These are phyloP conservation scores for Hoplodrina blanda DNA, from an alignment of 2,888 invertebrate genomes.

Conservation along the genomic window DNA sequence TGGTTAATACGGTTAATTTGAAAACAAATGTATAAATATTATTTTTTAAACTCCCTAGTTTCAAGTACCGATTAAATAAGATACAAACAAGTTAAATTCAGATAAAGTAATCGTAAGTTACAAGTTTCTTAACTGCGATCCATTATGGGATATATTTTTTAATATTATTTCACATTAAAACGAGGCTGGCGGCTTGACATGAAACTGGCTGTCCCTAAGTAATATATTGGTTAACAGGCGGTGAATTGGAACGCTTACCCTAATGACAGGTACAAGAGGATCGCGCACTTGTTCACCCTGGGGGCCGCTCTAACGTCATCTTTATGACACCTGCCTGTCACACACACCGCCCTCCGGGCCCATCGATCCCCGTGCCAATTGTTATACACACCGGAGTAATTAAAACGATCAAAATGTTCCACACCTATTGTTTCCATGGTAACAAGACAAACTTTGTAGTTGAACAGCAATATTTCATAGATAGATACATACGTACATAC, in stretches of 20 bases:
- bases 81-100: conserved; percentile 19
- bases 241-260: conserved; percentile 41
- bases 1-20: conserved; percentile 46
- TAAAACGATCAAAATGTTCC: conserved; percentile 58
- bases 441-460: conserved; percentile 53
- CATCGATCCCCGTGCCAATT: conserved; percentile 36
- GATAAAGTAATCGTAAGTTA: conserved; percentile 23
- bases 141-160: conserved; percentile 7
- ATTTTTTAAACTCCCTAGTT: conserved; percentile 14
- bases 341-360: conserved; percentile 49
- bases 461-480: conserved; percentile 62
- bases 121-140: conserved; percentile 13
- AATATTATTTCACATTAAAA: conserved; percentile 8
- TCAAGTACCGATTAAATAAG: conserved; percentile 28
- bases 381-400: conserved; percentile 62
- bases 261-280: conserved; percentile 58
- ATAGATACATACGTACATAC: conserved; percentile 39
- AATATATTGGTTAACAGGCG: conserved; percentile 51
- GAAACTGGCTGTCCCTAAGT: conserved; percentile 23
- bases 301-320: conserved; percentile 62
- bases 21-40: conserved; percentile 31
- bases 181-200: conserved; percentile 13
- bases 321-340: conserved; percentile 68
- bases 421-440: conserved; percentile 49
- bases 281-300: conserved; percentile 58